Evolutionary conservation across 2,888 invertebrate species (phyloP).

Genomic region (Choristoneura rosaceana): DNA sequence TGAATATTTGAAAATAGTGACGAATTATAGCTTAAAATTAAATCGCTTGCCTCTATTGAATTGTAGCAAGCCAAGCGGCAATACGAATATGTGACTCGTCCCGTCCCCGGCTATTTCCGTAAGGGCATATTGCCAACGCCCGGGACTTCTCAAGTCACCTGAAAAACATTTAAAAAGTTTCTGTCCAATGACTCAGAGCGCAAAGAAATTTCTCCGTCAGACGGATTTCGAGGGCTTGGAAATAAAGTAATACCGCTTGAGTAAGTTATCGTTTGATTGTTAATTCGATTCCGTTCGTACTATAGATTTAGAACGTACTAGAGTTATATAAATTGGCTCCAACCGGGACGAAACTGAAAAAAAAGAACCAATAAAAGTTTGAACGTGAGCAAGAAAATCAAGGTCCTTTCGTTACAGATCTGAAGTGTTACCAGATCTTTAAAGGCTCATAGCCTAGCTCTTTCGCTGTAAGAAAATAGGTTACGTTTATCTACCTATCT

Average conservation of each 20-base stretch:
- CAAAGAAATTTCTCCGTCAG: conserved; percentile 45
- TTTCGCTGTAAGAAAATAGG: too few relatives aligned
- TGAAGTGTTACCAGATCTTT: too few relatives aligned
- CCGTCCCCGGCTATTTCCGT: conserved; percentile 76
- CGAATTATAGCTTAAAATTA: neutral
- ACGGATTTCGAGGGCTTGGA: conserved; percentile 2
- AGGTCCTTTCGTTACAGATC: too few relatives aligned
- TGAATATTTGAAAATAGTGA: too few relatives aligned
- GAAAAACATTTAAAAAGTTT: conserved; percentile 54
- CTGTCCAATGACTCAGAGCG: conserved; percentile 45
- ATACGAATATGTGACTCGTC: conserved; percentile 58
- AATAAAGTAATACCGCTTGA: conserved; percentile 7
- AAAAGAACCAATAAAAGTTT: too few relatives aligned
- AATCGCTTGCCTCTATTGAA: conserved; percentile 1
- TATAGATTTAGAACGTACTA: too few relatives aligned
- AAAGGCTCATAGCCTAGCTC: too few relatives aligned
- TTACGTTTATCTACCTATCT: too few relatives aligned
- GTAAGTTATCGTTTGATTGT: neutral
- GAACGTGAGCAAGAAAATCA: too few relatives aligned
- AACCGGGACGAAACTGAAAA: too few relatives aligned
- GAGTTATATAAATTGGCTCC: too few relatives aligned
- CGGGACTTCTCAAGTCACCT: conserved; percentile 70
- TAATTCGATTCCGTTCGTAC: neutral
- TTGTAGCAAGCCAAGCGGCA: conserved; percentile 38
- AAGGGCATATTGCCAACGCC: conserved; percentile 77